Base-by-base conservation (phyloP, 2,113 vertebrate genomes). In the Zapus hudsonius region DNA sequence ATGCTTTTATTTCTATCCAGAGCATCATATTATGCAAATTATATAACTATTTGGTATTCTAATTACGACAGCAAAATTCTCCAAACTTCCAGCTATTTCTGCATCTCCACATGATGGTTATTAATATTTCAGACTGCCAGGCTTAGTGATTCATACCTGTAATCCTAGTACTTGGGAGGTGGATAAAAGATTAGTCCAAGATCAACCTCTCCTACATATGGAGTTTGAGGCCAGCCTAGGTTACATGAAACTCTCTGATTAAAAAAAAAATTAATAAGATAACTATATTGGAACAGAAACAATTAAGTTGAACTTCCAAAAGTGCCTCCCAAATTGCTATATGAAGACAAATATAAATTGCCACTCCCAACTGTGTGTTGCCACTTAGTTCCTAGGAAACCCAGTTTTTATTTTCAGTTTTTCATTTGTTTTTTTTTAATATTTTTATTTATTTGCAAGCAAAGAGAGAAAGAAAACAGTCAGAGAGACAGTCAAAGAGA, bases 41-140 rank as follows among this genome's bases (percentile, higher is more conserved):
- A 16, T n/a, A 57, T 42, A 81, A 52, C 5, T 74, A 19, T n/a
- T 79, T n/a, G 82, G 52, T 67, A 79, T 38, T 63, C 38, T 92
- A 73, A 90, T 67, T 59, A 92, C 89, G 36, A 84, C 36, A 47
- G 87, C 78, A 88, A 73, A 84, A 31, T 80, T 89, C 40, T 93
- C 64, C 44, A 78, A 96, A 82, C n/a, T 42, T 63, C 36, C 90
- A 80, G 38, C 86, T 89, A 81, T 66, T 66, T 90, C 40, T 61
- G 52, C 20, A 94, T 85, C 73, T 42, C 25, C 55, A 70, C 20
- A 66, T 10, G 13, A 69, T 88, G 70, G 17, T 84, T 47, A 92
- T 69, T 90, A 95, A 92, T 47, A 13, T 23, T 44, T 42, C 36
- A 87, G 31, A 72, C 64, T 67, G 40, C 15, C 31, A 47, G 31